Evolutionary conservation across 2,797 vertebrate genomes (phyloP).

Genomic region (Tragelaphus oryx): DNA sequence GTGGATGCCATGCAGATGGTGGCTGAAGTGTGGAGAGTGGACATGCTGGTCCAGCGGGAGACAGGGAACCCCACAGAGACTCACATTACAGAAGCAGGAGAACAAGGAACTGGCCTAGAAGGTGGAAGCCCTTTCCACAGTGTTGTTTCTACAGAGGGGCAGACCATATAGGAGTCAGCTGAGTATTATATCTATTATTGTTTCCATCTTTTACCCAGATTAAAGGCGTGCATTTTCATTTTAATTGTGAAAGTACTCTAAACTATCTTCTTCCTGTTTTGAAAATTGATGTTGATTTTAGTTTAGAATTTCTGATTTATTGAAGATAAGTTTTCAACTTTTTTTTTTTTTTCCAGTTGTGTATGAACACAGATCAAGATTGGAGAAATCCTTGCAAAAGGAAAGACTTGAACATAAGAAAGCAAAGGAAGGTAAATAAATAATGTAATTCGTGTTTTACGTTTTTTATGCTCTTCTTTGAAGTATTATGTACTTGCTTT

Average conservation of each 20-base stretch:
- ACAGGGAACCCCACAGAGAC: neutral
- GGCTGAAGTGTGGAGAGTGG: neutral
- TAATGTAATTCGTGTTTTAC: neutral
- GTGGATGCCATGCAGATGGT: too few species aligned
- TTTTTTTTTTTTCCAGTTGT: constrained; percentile 86
- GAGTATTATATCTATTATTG: neutral
- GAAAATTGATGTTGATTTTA: neutral
- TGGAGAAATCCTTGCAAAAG: constrained; percentile 98
- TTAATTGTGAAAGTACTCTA: neutral
- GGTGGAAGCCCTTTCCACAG: neutral
- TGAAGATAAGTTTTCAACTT: neutral
- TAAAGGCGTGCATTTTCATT: neutral
- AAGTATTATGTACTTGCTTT: neutral
- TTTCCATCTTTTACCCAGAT: neutral
- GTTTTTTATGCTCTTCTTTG: neutral
- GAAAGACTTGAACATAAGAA: constrained; percentile 98
- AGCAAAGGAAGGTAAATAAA: constrained; percentile 93
- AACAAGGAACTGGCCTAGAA: neutral
- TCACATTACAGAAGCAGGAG: neutral
- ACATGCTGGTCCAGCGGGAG: neutral
- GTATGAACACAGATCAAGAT: constrained; percentile 96
- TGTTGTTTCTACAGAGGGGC: neutral
- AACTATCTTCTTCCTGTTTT: neutral
- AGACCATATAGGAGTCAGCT: neutral
- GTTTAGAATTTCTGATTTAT: constrained; percentile 9